Evolutionary conservation across 2,888 invertebrate genomes (phyloP), one percentile per base, ranked within the genome.

Genomic region (Dryobota labecula): DNA sequence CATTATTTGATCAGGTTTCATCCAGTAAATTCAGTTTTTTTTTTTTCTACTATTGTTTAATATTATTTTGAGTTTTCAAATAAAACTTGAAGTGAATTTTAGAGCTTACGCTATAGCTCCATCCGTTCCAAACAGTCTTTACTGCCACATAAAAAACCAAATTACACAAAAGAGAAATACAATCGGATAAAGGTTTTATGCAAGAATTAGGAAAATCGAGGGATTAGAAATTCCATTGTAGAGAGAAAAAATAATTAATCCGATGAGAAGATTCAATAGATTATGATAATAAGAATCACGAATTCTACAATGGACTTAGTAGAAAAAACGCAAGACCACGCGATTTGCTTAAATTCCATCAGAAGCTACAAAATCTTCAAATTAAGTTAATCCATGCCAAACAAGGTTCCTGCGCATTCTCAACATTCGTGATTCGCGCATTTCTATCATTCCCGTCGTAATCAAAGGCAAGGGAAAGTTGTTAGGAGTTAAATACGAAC

Each of bases 271-370:
- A 64, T 78, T 82, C 72, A 72, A 76, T 76, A 58, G 73, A 84
- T 82, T 83, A 74, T 82, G 68, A 56, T 77, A 84, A 84, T 74
- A 70, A 72, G 71, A 62, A 74, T 73, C 63, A 71, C 51, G 47
- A 65, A 68, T 56, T 70, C 69, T 33, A 27, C 33, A 83, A 64
- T 65, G 53, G 43, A 53, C 43, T 68, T 33, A 30, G 30, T 5
- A n/a, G 18, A 70, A 70, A 76, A 76, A 72, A 62, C 18, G 36
- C 49, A 41, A 72, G 57, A 56, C 38, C n/a, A 18, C 20, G 30
- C 15, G 43, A 67, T 73, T 78, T 73, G 33, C 41, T 58, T 49
- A 47, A 81, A 71, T 57, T 62, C 60, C 63, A 45, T 13, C 24
- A 20, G 69, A 47, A 58, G 3, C 9, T 27, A 63, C 43, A 54